Evolutionary conservation across 2,797 vertebrate genomes (phyloP).

Genomic region (Amblyraja radiata): DNA sequence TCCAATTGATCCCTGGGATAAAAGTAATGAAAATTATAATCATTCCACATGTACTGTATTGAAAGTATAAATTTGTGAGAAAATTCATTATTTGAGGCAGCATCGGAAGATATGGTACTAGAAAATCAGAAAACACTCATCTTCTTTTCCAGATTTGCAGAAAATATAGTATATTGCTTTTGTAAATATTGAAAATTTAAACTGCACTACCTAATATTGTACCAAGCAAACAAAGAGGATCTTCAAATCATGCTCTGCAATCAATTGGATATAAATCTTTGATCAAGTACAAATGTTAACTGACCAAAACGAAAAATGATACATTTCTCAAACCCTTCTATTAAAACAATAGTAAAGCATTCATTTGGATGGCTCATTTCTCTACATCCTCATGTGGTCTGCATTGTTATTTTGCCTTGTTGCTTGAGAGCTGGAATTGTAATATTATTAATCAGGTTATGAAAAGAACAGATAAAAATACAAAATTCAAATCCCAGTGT

Average conservation of each 20-base stretch:
- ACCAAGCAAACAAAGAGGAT: not conserved
- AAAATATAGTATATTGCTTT: too few species aligned
- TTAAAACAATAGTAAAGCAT: not conserved
- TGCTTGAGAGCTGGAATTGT: not conserved
- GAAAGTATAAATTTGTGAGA: not conserved
- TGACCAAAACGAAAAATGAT: not conserved
- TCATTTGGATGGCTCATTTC: not conserved
- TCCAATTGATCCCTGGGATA: not conserved
- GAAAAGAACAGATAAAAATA: not conserved
- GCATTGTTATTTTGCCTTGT: not conserved
- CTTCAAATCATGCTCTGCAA: not conserved
- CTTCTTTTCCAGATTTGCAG: too few species aligned
- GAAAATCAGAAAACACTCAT: too few species aligned
- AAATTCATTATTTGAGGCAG: too few species aligned
- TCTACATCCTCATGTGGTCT: not conserved
- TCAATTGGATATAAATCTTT: slow-evolving; percentile 7
- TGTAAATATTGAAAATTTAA: slow-evolving; percentile 10
- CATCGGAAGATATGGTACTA: too few species aligned
- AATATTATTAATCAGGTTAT: not conserved
- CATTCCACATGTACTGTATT: not conserved
- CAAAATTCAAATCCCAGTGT: not conserved
- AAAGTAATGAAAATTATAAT: not conserved
- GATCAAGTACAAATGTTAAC: slow-evolving; percentile 4
- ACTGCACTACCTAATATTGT: slow-evolving; percentile 9
- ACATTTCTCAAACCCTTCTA: not conserved